These are phyloP conservation scores for Paradoxurus hermaphroditus DNA, from an alignment of 2,113 vertebrate species.

Conservation along the genomic window DNA sequence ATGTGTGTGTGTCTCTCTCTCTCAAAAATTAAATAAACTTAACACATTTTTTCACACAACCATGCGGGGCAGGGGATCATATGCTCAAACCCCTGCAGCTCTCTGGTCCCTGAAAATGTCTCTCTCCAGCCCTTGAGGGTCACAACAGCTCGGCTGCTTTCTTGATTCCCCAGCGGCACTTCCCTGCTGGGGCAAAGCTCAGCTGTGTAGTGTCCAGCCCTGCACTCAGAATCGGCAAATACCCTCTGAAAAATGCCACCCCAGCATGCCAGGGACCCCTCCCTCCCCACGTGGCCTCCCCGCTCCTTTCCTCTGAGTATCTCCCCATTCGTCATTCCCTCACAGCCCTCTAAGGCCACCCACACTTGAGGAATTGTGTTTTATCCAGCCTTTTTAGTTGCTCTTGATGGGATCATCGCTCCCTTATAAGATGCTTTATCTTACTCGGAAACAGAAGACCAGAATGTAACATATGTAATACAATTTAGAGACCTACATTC, in stretches of 20 bases:
- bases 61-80: no score
- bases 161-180: background rate
- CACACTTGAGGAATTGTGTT: background rate
- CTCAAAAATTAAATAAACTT: no score
- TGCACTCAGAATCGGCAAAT: background rate
- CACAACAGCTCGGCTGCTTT: background rate
- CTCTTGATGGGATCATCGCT: background rate
- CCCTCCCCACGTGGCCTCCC: background rate
- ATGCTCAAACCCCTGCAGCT: background rate
- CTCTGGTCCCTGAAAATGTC: no score
- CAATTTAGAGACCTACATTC: background rate
- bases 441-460: background rate
- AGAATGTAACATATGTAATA: background rate
- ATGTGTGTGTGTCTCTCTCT: no score
- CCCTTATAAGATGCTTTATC: background rate
- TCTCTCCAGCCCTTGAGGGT: background rate
- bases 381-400: background rate
- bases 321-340: background rate
- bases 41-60: background rate
- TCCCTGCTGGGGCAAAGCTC: background rate
- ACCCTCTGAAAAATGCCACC: background rate
- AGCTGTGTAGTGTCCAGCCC: accelerated
- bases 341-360: background rate
- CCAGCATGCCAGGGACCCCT: accelerated
- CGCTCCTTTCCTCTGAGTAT: background rate